Percentiles rank a stretch among this genome's conserved stretches.
Evolutionary conservation across 2,113 vertebrate genomes (phyloP).

Genomic region (Micronycteris hirsuta): DNA sequence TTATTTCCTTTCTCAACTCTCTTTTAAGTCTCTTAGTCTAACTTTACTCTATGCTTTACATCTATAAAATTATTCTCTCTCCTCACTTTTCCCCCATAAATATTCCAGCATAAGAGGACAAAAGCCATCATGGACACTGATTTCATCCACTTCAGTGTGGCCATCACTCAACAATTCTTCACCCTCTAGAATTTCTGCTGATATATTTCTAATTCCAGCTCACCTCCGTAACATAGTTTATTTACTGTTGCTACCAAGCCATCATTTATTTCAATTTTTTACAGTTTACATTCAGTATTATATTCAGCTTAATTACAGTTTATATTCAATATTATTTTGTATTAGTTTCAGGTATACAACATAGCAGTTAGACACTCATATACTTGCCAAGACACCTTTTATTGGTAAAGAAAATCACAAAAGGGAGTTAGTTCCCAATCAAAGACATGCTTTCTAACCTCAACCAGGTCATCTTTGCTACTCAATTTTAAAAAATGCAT

Average conservation of each 20-base stretch:
- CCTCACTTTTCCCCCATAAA: background rate
- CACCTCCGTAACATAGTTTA: background rate
- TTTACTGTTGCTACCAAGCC: background rate
- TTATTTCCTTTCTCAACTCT: background rate
- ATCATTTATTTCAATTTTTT: background rate
- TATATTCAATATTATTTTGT: background rate
- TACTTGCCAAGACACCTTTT: background rate
- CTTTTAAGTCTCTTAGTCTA: conserved; percentile 1
- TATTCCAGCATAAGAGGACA: background rate
- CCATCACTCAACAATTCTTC: background rate
- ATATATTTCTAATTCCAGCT: conserved; percentile 2
- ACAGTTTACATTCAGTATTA: background rate
- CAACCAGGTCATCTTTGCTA: background rate
- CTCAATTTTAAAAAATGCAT: background rate
- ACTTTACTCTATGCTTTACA: background rate
- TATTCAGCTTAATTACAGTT: background rate
- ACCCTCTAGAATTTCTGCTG: conserved; percentile 10
- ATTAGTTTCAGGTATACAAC: background rate
- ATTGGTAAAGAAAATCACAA: background rate
- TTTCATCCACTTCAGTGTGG: background rate
- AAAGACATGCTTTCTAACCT: background rate
- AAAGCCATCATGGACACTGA: background rate
- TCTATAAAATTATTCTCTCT: background rate
- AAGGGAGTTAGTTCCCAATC: background rate
- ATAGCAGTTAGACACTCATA: background rate